A percentile compares a stretch with the other conserved stretches of the same genome.
Evolutionary conservation across 53 echinoderm and acorn worm species (phyloP).

Genomic region (Zoroaster sp.): DNA sequence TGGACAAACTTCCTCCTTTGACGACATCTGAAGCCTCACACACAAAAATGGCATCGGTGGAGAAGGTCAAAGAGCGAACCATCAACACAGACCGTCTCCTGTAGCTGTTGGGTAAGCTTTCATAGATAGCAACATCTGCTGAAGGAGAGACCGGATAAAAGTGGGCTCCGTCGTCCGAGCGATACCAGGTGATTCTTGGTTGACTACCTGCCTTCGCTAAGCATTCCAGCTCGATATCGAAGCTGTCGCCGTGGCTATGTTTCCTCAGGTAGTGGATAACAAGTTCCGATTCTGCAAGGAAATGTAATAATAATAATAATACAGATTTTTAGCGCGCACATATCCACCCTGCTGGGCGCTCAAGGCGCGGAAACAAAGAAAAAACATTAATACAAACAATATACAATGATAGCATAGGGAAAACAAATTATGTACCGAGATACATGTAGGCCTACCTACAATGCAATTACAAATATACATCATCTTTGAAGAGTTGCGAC

Average conservation of each 20-base stretch:
- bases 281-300: constrained; percentile 4
- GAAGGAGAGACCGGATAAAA: constrained; percentile 15
- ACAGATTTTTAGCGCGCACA: not conserved
- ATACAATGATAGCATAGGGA: too few species aligned
- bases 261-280: constrained; percentile 30
- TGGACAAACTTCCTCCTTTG: not conserved
- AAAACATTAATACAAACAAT: too few species aligned
- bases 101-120: constrained; percentile 33
- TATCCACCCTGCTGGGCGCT: too few species aligned
- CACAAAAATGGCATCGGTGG: not conserved
- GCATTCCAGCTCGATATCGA: constrained; percentile 36
- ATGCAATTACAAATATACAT: too few species aligned
- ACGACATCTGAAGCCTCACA: constrained; percentile 10
- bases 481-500: too few species aligned
- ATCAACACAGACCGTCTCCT: constrained; percentile 15
- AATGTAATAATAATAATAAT: not conserved
- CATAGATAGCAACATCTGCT: not conserved
- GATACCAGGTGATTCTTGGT: constrained; percentile 26
- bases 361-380: too few species aligned
- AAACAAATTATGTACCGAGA: too few species aligned
- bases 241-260: constrained; percentile 4
- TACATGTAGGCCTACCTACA: too few species aligned
- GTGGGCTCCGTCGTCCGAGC: constrained; percentile 23
- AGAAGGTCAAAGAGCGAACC: not conserved
- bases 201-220: constrained; percentile 35